These are phyloP conservation scores for Coptodon rendalli DNA, from an alignment of 2,113 vertebrate species.

Conservation along the genomic window DNA sequence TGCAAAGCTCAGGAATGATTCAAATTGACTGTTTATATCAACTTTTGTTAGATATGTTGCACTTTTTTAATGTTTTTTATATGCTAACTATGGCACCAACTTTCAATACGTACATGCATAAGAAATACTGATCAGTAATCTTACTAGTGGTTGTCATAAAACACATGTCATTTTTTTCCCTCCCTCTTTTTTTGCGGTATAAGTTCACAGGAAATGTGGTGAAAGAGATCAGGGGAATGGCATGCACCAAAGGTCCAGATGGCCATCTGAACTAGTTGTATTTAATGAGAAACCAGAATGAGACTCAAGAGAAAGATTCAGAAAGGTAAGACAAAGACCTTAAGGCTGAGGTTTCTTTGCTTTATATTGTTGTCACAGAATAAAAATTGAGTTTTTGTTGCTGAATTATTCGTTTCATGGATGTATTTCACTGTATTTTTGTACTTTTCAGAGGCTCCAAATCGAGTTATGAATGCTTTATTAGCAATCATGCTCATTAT, in stretches of 20 bases:
- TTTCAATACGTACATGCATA: not conserved
- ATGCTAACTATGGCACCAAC: not conserved
- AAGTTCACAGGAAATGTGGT: not conserved
- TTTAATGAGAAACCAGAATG: not conserved
- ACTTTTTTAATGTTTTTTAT: not conserved
- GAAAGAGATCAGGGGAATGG: not conserved
- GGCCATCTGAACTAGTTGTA: not conserved
- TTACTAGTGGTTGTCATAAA: not conserved
- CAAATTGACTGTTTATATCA: not conserved
- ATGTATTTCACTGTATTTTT: not conserved
- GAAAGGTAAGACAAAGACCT: not conserved
- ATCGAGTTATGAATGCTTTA: not conserved
- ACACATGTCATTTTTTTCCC: not conserved
- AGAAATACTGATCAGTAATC: not conserved
- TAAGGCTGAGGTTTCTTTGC: not conserved
- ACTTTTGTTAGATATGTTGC: not conserved
- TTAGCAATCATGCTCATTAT: rapidly evolving
- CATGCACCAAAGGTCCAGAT: not conserved
- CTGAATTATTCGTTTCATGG: not conserved
- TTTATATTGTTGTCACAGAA: not conserved
- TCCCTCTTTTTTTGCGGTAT: not conserved
- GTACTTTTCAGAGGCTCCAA: not conserved
- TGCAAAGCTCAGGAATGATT: not conserved
- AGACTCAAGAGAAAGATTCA: not conserved
- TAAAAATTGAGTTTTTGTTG: not conserved